These are phyloP conservation scores for Euphonia xanthogaster DNA, from an alignment of 2,797 vertebrate species.

Conservation along the genomic window DNA sequence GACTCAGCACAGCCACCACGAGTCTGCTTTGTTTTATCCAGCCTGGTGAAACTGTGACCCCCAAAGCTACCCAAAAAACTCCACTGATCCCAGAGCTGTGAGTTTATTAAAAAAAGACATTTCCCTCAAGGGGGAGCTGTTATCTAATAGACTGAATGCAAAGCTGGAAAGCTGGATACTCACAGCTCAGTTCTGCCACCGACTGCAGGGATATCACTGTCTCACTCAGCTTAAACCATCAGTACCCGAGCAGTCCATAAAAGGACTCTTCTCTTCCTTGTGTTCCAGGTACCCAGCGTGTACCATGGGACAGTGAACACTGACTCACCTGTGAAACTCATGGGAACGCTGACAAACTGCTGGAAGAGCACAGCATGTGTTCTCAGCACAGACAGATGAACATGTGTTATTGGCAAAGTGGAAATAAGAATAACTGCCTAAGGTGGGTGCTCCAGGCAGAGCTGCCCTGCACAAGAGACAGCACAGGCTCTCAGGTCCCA, in stretches of 20 bases:
- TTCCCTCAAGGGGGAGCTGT: conserved; percentile 64
- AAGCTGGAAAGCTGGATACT: not conserved
- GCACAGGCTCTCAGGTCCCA: too few relatives aligned
- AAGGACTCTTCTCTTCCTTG: not conserved
- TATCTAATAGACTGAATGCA: not conserved
- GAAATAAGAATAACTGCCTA: not conserved
- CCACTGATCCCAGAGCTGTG: accelerated
- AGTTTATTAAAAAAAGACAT: not conserved
- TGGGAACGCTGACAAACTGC: not conserved
- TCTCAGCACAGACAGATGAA: not conserved
- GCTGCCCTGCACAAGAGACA: not conserved
- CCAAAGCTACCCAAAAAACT: not conserved
- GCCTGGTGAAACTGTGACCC: not conserved
- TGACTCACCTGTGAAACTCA: not conserved
- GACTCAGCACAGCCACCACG: not conserved
- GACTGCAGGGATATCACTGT: not conserved
- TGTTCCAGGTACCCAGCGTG: not conserved
- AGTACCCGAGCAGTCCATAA: not conserved
- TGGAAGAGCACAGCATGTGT: not conserved
- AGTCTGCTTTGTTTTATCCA: not conserved
- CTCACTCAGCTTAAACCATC: not conserved
- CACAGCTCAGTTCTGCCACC: not conserved
- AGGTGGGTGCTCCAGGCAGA: not conserved
- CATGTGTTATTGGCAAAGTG: not conserved
- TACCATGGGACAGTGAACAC: not conserved